phyloP scores from a whole-genome alignment of 1,140 invertebrate species.

The Zaprionus lachaisei region DNA sequence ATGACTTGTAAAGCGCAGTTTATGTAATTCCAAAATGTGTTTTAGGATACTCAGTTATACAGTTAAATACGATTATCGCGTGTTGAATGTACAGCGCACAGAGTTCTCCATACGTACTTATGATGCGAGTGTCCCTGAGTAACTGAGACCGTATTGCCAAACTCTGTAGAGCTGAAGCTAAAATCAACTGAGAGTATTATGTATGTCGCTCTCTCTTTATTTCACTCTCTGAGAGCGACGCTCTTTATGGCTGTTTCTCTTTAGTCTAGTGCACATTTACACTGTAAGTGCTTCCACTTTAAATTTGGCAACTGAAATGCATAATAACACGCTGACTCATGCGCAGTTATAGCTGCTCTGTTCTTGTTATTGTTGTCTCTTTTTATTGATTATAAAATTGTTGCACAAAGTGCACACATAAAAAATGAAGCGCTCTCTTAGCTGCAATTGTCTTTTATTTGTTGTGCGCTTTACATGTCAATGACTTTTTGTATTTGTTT shows the following conservation, averaged over 20 bases:
- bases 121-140: slow-evolving; percentile 44
- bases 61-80: slow-evolving; percentile 14
- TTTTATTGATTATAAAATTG: slow-evolving; percentile 37
- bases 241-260: slow-evolving; percentile 13
- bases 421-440: neutral
- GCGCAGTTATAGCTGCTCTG: slow-evolving; percentile 27
- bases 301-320: slow-evolving; percentile 38
- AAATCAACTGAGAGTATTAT: neutral
- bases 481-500: slow-evolving; percentile 64
- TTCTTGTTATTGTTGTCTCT: slow-evolving; percentile 11
- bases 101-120: neutral
- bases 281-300: slow-evolving; percentile 16
- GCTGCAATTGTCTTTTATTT: slow-evolving; percentile 47
- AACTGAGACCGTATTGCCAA: slow-evolving; percentile 57
- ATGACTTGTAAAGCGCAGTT: neutral
- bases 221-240: neutral
- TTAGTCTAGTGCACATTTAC: neutral
- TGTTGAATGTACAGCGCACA: slow-evolving; percentile 18
- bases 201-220: too few species aligned
- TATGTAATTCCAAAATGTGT: slow-evolving; percentile 17
- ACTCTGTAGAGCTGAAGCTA: slow-evolving; percentile 3
- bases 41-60: slow-evolving; percentile 21
- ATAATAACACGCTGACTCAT: slow-evolving; percentile 61
- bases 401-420: slow-evolving; percentile 22
- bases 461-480: slow-evolving; percentile 71